Evolutionary conservation across 1,140 invertebrate genomes (phyloP), one percentile per base, ranked within the genome.

Genomic region (Zaprionus gabonicus): DNA sequence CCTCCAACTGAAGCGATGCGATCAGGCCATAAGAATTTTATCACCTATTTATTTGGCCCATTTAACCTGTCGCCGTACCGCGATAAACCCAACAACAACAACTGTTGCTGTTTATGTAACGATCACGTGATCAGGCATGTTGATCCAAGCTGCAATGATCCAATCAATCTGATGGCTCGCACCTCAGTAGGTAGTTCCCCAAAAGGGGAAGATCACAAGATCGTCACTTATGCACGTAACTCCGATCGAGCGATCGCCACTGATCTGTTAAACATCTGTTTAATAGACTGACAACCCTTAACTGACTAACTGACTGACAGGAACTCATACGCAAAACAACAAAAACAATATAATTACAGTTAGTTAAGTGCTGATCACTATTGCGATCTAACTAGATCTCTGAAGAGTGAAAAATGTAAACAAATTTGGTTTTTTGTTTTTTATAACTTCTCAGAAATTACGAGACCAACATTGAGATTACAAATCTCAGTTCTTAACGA

Each of bases 1-100:
- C 17, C 28, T 34, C 41, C 60, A 66, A 58, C 49, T 53, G 60
- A 56, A 66, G 25, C 20, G 53, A 69, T 74, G 49, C 38, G 51
- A 70, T 63, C 72, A 70, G 59, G 38, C 46, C 28, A 44, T 56
- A 62, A 38, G 69, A 65, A 80, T 70, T 77, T 72, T 73, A 77
- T 80, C 73, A 72, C 44, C 44, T 57, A 65, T 60, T 34, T 59
- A 64, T 63, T 67, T 67, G 59, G 59, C 66, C 72, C 67, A 75
- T 63, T 75, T 70, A 69, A 69, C 20, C 65, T 73, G 64, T 67
- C 55, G 15, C 64, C 65, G 67, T 72, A 59, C 34, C 25, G 12
- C 34, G 36, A 68, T 58, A 46, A 46, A 17, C 36, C n/a, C 31
- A 17, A 36, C 58, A 20, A 4, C 20, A 31, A 3, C 27, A 38